A percentile compares a stretch with the other conserved stretches of the same genome.
These are phyloP conservation scores for Elanoides forficatus DNA, from an alignment of 2,113 vertebrate species.

Conservation along the genomic window DNA sequence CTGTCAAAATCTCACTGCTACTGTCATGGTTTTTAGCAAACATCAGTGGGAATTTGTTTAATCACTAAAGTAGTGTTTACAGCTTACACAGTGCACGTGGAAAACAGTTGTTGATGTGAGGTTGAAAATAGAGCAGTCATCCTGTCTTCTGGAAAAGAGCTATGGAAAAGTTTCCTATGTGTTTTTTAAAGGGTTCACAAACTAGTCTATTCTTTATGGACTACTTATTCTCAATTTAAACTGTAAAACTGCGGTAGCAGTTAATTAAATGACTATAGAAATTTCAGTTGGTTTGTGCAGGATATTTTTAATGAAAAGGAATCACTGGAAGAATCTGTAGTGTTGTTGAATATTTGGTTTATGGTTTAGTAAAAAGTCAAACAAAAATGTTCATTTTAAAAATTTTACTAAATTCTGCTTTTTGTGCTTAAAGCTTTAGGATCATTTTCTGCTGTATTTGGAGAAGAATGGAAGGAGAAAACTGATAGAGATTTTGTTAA, in stretches of 20 bases:
- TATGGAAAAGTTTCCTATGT: neutral
- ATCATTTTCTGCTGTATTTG: constrained; percentile 96
- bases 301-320: neutral
- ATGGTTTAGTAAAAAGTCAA: constrained; percentile 15
- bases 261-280: neutral
- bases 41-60: neutral
- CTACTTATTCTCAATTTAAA: neutral
- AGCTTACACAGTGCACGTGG: neutral
- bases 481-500: constrained; percentile 97
- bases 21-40: neutral
- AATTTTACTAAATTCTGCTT: constrained; percentile 48
- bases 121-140: neutral
- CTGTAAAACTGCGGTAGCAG: neutral
- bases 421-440: constrained; percentile 85
- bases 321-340: neutral
- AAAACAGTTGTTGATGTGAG: neutral
- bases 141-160: neutral
- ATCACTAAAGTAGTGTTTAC: neutral
- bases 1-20: neutral
- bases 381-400: neutral
- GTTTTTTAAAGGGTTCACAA: neutral
- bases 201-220: neutral
- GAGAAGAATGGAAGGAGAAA: constrained; percentile 98
- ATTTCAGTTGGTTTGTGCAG: neutral
- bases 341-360: constrained; percentile 1